Evolutionary conservation across 2,797 vertebrate species (phyloP).

Genomic region (Alectoris magna): DNA sequence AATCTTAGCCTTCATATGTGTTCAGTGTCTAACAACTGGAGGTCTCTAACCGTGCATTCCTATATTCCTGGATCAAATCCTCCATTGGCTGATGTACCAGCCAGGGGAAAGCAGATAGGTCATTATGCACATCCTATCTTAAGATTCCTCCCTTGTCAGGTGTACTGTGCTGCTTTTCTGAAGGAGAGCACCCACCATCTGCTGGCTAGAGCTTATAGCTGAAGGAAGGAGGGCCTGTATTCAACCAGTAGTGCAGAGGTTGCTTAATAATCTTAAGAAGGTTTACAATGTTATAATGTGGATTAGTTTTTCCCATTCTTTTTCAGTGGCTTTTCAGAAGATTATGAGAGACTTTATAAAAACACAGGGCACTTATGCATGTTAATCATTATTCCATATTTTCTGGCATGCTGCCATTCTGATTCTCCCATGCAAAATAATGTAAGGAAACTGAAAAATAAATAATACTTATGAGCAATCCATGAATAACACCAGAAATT

Average conservation of each 20-base stretch:
- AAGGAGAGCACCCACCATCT: not conserved
- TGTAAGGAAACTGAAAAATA: not conserved
- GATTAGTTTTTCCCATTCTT: constrained; percentile 17
- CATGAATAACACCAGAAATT: not conserved
- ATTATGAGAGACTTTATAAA: not conserved
- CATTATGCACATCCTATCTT: not conserved
- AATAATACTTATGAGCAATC: not conserved
- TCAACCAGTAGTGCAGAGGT: not conserved
- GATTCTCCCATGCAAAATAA: not conserved
- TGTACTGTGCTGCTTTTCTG: not conserved
- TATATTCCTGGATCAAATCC: not conserved
- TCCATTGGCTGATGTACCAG: not conserved
- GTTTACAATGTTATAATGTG: not conserved
- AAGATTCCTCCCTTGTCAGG: not conserved
- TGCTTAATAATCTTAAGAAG: not conserved
- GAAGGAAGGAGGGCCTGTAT: not conserved
- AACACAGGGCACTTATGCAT: not conserved
- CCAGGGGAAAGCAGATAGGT: not conserved
- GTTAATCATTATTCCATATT: not conserved
- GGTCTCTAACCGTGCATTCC: constrained; percentile 24
- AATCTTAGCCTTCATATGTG: constrained; percentile 8
- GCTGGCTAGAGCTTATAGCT: not conserved
- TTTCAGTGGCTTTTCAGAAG: constrained; percentile 18
- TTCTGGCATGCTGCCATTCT: not conserved
- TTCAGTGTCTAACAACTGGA: constrained; percentile 33